These are phyloP conservation scores for Drosophila recens DNA, from an alignment of 2,888 invertebrate species.

Conservation along the genomic window DNA sequence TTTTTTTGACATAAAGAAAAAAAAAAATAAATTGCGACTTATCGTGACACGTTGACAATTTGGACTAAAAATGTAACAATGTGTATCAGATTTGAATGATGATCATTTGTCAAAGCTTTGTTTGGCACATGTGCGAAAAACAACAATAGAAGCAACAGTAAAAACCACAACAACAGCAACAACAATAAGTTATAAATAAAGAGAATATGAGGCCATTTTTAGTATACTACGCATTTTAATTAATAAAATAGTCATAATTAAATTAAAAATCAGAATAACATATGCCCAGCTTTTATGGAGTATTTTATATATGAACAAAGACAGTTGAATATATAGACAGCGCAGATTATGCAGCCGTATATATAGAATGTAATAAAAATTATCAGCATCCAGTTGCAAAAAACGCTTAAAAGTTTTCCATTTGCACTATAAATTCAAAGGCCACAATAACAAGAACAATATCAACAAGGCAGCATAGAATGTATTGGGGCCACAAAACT, in stretches of 20 bases:
- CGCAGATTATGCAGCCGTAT: slow-evolving; percentile 47
- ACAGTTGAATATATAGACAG: slow-evolving; percentile 1
- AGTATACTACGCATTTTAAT: slow-evolving; percentile 64
- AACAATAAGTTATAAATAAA: not conserved
- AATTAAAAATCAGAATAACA: slow-evolving; percentile 58
- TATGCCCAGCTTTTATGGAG: slow-evolving; percentile 9
- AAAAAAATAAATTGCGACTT: slow-evolving; percentile 38
- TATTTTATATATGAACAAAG: not conserved
- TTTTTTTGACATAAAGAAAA: not conserved
- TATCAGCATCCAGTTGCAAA: slow-evolving; percentile 57
- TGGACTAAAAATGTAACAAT: slow-evolving; percentile 46
- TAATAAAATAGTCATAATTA: slow-evolving; percentile 73
- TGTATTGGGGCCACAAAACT: slow-evolving; percentile 60
- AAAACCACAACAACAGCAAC: not conserved
- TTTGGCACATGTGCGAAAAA: slow-evolving; percentile 18
- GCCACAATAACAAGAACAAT: slow-evolving; percentile 9
- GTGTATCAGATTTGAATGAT: slow-evolving; percentile 25
- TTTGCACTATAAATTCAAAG: slow-evolving; percentile 39
- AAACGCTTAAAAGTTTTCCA: slow-evolving; percentile 54
- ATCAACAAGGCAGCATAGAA: slow-evolving; percentile 30
- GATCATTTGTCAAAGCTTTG: slow-evolving; percentile 33
- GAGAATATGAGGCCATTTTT: slow-evolving; percentile 35
- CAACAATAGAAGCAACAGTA: slow-evolving; percentile 13
- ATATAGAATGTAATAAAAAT: slow-evolving; percentile 59
- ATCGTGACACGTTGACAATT: slow-evolving; percentile 34